These are phyloP conservation scores for Notothenia coriiceps DNA, from an alignment of 2,113 vertebrate species.

Conservation along the genomic window DNA sequence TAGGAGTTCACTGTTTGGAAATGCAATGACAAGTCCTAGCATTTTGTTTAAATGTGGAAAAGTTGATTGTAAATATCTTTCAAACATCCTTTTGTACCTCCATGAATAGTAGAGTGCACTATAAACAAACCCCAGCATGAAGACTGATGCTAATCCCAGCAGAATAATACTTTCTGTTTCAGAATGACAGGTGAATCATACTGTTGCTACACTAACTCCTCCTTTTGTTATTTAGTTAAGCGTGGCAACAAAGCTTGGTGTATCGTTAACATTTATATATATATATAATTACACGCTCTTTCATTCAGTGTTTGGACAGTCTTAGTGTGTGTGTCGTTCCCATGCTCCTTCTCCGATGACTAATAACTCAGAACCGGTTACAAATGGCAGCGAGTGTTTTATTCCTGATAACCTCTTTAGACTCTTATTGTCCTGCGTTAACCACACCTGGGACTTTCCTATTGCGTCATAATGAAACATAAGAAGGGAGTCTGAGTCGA, in stretches of 20 bases:
- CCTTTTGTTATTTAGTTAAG: background rate
- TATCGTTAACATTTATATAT: constrained; percentile 29
- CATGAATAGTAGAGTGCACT: background rate
- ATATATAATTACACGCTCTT: constrained; percentile 4
- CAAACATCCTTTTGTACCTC: background rate
- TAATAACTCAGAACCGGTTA: constrained; percentile 9
- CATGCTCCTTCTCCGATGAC: constrained; percentile 22
- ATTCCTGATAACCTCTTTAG: background rate
- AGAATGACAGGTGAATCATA: constrained; percentile 7
- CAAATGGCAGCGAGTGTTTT: background rate
- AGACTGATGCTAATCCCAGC: background rate
- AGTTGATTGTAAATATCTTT: background rate
- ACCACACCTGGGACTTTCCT: constrained; percentile 35
- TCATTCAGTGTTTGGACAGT: constrained; percentile 6
- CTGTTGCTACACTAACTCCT: background rate
- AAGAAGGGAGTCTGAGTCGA: background rate
- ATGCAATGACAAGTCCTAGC: too few species aligned
- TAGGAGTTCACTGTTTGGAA: too few species aligned
- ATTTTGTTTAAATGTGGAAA: too few species aligned
- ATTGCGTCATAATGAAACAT: background rate
- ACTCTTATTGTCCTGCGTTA: background rate
- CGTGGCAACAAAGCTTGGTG: background rate
- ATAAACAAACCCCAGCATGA: background rate
- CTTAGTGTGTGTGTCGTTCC: background rate
- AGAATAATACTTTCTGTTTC: background rate